Percentiles rank a stretch among this genome's conserved stretches.
Evolutionary conservation across 2,113 vertebrate genomes (phyloP).

Genomic region (Lepus americanus): DNA sequence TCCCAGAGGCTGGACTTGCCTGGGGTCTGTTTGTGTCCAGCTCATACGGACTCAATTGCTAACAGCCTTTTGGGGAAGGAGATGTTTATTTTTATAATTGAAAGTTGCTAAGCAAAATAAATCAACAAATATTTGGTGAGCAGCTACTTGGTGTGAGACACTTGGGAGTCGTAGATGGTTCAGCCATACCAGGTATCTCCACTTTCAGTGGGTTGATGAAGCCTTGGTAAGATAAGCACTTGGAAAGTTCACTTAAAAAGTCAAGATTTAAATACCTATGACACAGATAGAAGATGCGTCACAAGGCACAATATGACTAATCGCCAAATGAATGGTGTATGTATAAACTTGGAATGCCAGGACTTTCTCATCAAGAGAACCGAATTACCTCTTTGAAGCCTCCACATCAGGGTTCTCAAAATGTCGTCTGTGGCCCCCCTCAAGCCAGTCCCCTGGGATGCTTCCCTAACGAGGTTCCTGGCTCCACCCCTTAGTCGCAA

Average conservation of each 20-base stretch:
- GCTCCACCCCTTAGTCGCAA: neutral
- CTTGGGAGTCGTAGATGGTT: neutral
- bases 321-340: neutral
- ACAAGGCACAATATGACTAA: neutral
- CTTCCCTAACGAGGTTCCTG: neutral
- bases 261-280: conserved; percentile 42
- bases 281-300: conserved; percentile 17
- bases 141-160: neutral
- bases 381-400: neutral
- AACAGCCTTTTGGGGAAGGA: neutral
- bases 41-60: neutral
- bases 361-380: neutral
- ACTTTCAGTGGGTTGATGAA: neutral
- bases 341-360: neutral
- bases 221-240: neutral
- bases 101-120: neutral
- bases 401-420: neutral
- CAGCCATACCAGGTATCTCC: neutral
- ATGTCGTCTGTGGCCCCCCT: too few species aligned
- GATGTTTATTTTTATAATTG: neutral
- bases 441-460: neutral
- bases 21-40: fast-evolving
- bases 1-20: too few species aligned
- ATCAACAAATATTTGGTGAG: neutral
- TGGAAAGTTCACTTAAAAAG: conserved; percentile 32